Percentiles rank a stretch among this genome's conserved stretches.
phyloP scores from a whole-genome alignment of 2,888 invertebrate species.

The Drosophila anomelani region DNA sequence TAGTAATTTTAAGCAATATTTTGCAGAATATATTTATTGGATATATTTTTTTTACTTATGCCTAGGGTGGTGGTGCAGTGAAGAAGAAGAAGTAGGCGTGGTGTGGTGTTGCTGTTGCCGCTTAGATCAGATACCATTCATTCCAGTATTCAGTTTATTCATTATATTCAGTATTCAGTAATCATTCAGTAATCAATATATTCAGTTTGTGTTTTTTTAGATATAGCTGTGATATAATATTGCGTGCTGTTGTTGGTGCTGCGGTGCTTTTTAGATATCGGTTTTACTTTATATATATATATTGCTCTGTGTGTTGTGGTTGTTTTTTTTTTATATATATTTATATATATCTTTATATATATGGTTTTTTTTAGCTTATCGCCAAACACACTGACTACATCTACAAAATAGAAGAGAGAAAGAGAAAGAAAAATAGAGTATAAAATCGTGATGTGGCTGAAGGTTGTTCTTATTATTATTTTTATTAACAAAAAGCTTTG shows the following conservation, averaged over 20 bases:
- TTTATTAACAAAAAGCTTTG: slow-evolving; percentile 36
- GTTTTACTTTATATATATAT: slow-evolving; percentile 59
- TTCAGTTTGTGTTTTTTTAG: slow-evolving; percentile 35
- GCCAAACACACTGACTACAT: slow-evolving; percentile 95
- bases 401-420: slow-evolving; percentile 87
- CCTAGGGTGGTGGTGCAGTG: slow-evolving; percentile 50
- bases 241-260: slow-evolving; percentile 76
- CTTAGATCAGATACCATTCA: slow-evolving; percentile 41
- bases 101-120: slow-evolving; percentile 37
- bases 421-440: slow-evolving; percentile 75
- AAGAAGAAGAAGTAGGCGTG: slow-evolving; percentile 48
- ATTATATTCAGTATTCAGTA: slow-evolving; percentile 11
- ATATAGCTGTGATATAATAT: slow-evolving; percentile 66
- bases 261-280: slow-evolving; percentile 59
- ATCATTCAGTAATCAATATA: slow-evolving; percentile 14
- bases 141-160: slow-evolving; percentile 17
- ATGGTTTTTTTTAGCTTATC: slow-evolving; percentile 87
- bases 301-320: slow-evolving; percentile 68
- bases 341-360: slow-evolving; percentile 55
- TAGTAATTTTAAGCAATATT: slow-evolving; percentile 46
- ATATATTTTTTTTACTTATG: slow-evolving; percentile 27
- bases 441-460: slow-evolving; percentile 67
- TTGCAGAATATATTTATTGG: slow-evolving; percentile 28
- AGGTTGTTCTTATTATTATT: slow-evolving; percentile 24
- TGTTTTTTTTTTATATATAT: slow-evolving; percentile 29